Evolutionary conservation across 1,140 invertebrate species (phyloP), one percentile per base, ranked within the genome.

Genomic region (Drosophila sechellia): DNA sequence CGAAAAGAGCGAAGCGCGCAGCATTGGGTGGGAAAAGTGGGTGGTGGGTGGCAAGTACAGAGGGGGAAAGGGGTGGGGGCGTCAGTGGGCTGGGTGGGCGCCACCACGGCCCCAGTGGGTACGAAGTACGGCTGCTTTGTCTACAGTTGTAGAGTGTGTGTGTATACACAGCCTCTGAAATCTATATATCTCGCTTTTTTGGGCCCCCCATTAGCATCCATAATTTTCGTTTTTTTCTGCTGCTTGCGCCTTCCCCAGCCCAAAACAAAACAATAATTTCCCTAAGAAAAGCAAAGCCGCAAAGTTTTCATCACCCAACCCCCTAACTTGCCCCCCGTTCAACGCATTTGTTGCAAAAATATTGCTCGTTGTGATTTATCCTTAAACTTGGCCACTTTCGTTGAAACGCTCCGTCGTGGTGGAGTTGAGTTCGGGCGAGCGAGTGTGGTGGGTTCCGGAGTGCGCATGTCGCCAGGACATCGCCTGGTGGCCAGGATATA

Each of bases 1-100:
- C 83, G 71, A 77, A 87, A 87, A 87, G 83, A 86, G 83, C 83
- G 70, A 76, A 87, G 75, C 71, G 69, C 79, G 74, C 78, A 78
- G 63, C 58, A 81, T 52, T 65, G 52, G 73, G 52, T 17, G 54
- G 39, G 43, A 49, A 49, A 49, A 48, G 55, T 56, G 54, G 25
- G 37, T 43, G 55, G 37, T 39, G 37, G 37, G 40, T 42, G 40
- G 42, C 43, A 43, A 46, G 39, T 34, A 27, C 20, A 46, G 37
- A 13, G 13, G 55, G 34, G 64, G 20, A 22, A 22, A 8, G 43
- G 8, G 11, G 20, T 22, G 43, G 45, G 34, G 35, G 43, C 12
- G 39, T 27, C 6, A 22, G 42, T 20, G 59, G 55, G 22, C 35
- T 49, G 54, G 55, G 48, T 76, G 73, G 73, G 73, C 72, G 75